phyloP scores from a whole-genome alignment of 1,140 invertebrate genomes.

The Sarcophaga peregrina region DNA sequence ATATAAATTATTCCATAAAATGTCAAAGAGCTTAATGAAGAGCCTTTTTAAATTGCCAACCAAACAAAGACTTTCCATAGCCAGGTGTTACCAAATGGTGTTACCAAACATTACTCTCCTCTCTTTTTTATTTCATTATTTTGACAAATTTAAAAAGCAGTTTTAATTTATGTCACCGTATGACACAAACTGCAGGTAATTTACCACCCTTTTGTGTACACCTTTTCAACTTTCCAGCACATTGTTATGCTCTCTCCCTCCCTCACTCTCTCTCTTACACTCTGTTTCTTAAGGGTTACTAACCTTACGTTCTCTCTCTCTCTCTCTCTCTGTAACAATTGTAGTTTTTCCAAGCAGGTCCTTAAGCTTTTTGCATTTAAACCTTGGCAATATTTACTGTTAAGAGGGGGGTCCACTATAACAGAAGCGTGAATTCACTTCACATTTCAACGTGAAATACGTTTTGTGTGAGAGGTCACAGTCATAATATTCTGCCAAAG shows the following conservation, averaged over 20 bases:
- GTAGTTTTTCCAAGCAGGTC: no score
- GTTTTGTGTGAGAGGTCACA: conserved; percentile 24
- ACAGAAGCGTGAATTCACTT: background rate
- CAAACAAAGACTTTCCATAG: no score
- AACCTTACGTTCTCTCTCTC: no score
- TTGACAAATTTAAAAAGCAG: conserved; percentile 6
- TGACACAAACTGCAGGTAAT: conserved; percentile 13
- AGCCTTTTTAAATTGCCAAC: background rate
- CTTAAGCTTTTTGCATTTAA: no score
- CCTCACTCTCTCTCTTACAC: background rate
- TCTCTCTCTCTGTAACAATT: no score
- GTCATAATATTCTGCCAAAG: conserved; percentile 20
- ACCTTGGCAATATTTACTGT: background rate
- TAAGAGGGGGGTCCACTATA: background rate
- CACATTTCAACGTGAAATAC: background rate
- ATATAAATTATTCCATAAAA: background rate
- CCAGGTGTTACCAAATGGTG: no score
- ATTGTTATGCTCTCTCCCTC: background rate
- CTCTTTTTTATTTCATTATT: background rate
- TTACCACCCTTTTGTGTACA: background rate
- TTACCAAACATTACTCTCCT: no score
- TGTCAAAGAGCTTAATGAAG: background rate
- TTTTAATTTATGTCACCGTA: background rate
- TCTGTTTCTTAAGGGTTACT: no score
- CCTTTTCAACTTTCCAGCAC: no score